Evolutionary conservation across 64 coral and sea anemone species (phyloP).

Genomic region (Platygyra sinensis): DNA sequence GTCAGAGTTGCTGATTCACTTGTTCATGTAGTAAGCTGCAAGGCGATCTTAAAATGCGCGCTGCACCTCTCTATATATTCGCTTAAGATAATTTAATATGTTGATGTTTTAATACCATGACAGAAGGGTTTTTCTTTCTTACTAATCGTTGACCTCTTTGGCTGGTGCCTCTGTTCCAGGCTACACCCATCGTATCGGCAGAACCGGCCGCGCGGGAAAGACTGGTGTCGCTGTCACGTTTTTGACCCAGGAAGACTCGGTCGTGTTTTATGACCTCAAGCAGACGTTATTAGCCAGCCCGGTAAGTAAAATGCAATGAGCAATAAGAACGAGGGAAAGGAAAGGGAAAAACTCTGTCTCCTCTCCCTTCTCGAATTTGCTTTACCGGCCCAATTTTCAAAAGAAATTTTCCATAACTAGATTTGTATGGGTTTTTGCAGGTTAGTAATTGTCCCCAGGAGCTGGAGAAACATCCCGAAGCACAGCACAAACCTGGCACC

Average conservation of each 20-base stretch:
- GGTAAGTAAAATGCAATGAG: slow-evolving; percentile 45
- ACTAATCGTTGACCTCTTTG: background rate
- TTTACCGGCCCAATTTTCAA: no score
- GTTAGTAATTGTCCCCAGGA: slow-evolving; percentile 84
- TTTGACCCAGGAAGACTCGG: slow-evolving; percentile 87
- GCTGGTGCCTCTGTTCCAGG: slow-evolving; percentile 25
- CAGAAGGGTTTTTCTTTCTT: no score
- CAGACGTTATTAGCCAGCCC: slow-evolving; percentile 87
- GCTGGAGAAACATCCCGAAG: slow-evolving; percentile 92
- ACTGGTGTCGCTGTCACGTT: slow-evolving; percentile 87
- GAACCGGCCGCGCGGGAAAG: slow-evolving; percentile 96
- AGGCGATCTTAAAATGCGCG: no score
- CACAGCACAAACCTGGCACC: slow-evolving; percentile 96
- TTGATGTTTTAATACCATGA: no score
- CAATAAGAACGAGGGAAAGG: background rate
- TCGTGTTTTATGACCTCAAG: slow-evolving; percentile 96
- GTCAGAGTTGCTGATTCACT: slow-evolving; percentile 30
- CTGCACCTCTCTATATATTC: no score
- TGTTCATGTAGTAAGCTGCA: no score
- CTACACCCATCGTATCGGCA: slow-evolving; percentile 98
- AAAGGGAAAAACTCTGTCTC: background rate
- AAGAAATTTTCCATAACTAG: background rate
- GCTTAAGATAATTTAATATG: no score
- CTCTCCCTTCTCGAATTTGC: no score
- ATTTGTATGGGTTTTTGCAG: slow-evolving; percentile 38